A percentile compares a stretch with the other conserved stretches of the same genome.
Conservation (phyloP, 2,888 invertebrate species). For the Epinotia nisella region DNA sequence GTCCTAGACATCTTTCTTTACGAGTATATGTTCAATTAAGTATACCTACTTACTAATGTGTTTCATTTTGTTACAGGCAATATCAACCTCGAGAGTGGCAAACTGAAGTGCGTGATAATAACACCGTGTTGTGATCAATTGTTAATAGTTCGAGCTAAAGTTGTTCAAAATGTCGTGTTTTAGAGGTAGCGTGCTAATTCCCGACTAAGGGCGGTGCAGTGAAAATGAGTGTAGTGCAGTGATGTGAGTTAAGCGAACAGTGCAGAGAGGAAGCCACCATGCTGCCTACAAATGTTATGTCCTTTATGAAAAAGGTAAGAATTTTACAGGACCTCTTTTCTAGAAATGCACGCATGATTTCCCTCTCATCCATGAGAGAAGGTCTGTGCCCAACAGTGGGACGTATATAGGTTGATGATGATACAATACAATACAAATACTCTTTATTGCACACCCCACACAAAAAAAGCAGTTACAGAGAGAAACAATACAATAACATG, state of each 20-base stretch:
- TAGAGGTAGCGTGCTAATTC: constrained; percentile 71
- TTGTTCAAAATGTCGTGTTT: constrained; percentile 71
- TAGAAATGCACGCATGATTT: too few relatives aligned
- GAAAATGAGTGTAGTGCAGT: constrained; percentile 46
- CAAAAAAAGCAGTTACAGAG: too few relatives aligned
- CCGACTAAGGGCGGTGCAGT: constrained; percentile 67
- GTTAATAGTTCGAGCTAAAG: constrained; percentile 24
- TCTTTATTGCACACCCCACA: too few relatives aligned
- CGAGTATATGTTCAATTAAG: neutral
- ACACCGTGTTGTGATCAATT: neutral
- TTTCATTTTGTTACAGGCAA: constrained; percentile 32
- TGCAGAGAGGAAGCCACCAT: constrained; percentile 83
- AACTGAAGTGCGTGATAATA: constrained; percentile 32
- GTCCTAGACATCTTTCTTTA: too few relatives aligned
- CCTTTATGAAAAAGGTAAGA: constrained; percentile 96
- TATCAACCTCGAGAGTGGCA: constrained; percentile 25
- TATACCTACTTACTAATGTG: constrained; percentile 11
- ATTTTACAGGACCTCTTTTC: constrained; percentile 21
- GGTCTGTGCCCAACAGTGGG: too few relatives aligned
- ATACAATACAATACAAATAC: too few relatives aligned
- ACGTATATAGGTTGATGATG: too few relatives aligned
- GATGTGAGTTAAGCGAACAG: constrained; percentile 42
- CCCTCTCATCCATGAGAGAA: too few relatives aligned
- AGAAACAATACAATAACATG: too few relatives aligned
- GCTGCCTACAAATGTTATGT: constrained; percentile 96